Evolutionary conservation across 2,113 vertebrate genomes (phyloP).

Genomic region (Chunga burmeisteri): DNA sequence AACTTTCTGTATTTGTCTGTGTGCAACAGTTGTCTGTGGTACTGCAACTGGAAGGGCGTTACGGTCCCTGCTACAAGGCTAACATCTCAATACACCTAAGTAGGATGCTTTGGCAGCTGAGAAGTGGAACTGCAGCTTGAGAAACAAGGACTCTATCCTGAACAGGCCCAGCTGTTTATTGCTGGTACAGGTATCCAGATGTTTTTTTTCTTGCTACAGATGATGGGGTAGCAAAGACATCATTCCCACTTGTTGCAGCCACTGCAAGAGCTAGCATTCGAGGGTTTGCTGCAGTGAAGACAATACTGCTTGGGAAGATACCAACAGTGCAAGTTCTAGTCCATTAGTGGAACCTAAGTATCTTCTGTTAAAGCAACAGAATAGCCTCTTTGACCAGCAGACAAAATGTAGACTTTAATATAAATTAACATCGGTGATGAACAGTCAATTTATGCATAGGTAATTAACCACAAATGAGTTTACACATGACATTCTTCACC

Average conservation of each 20-base stretch:
- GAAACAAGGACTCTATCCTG: not conserved
- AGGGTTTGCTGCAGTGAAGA: not conserved
- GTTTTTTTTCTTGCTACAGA: not conserved
- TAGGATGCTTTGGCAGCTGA: not conserved
- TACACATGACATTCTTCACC: not conserved
- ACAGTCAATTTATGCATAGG: not conserved
- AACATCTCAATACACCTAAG: not conserved
- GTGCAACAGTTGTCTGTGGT: not conserved
- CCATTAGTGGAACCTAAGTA: not conserved
- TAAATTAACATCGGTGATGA: not conserved
- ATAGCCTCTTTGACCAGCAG: not conserved
- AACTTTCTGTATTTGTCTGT: not conserved
- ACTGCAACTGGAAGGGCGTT: not conserved
- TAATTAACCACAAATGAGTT: not conserved
- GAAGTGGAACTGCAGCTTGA: not conserved
- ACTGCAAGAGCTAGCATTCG: rapidly evolving
- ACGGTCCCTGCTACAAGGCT: not conserved
- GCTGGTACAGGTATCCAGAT: not conserved
- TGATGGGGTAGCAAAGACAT: not conserved
- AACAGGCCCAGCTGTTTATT: not conserved
- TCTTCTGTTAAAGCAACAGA: not conserved
- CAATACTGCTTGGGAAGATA: not conserved
- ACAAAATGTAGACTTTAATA: slow-evolving; percentile 28
- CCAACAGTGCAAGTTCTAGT: not conserved
- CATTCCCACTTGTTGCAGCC: not conserved